These are phyloP conservation scores for Rhinichthys osculus DNA, from an alignment of 2,797 vertebrate species.

Conservation along the genomic window DNA sequence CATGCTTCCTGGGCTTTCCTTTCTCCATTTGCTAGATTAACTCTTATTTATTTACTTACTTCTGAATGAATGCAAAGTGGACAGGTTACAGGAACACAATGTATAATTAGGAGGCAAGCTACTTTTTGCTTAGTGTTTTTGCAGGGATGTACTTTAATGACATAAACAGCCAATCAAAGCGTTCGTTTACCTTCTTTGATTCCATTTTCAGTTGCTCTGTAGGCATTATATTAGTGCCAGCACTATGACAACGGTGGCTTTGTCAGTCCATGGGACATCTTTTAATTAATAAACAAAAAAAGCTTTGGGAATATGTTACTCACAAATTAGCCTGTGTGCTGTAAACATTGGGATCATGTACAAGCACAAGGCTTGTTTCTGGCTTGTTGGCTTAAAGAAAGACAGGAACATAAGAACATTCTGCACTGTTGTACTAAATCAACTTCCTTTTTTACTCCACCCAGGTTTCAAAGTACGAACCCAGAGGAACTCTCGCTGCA, in stretches of 20 bases:
- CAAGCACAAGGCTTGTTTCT: constrained; percentile 1
- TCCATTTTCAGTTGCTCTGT: not conserved
- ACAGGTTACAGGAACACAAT: constrained; percentile 53
- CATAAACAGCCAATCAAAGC: constrained; percentile 4
- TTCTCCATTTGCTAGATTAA: constrained; percentile 76
- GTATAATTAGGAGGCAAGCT: constrained; percentile 49
- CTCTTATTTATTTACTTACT: constrained; percentile 69
- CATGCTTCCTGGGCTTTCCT: constrained; percentile 54
- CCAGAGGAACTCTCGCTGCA: not conserved
- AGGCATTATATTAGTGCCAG: not conserved
- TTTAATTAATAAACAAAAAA: constrained; percentile 22
- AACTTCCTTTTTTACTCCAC: constrained; percentile 12
- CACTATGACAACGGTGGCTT: not conserved
- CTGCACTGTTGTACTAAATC: not conserved
- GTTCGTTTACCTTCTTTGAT: constrained; percentile 16
- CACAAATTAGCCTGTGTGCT: constrained; percentile 15
- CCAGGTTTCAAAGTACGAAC: not conserved
- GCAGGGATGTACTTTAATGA: not conserved
- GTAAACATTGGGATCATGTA: not conserved
- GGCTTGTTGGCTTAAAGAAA: not conserved
- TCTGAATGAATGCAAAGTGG: constrained; percentile 51
- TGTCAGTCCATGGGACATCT: constrained; percentile 1
- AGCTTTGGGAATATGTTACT: constrained; percentile 5
- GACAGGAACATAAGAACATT: constrained; percentile 4
- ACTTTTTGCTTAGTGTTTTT: constrained; percentile 6